These are phyloP conservation scores for Lissocephala sabroskyi DNA, from an alignment of 2,888 invertebrate genomes.

Conservation along the genomic window DNA sequence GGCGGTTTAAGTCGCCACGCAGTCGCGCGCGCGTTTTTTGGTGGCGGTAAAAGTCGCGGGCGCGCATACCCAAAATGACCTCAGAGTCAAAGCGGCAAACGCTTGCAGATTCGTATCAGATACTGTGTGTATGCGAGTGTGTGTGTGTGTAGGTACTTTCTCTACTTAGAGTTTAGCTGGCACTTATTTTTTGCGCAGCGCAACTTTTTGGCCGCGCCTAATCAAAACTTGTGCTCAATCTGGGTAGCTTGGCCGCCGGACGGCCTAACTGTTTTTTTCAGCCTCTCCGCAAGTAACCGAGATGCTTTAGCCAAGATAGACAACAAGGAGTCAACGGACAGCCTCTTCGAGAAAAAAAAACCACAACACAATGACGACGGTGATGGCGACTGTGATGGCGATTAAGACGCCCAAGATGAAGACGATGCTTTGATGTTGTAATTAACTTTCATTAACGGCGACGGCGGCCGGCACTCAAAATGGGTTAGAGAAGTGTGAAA, in stretches of 20 bases:
- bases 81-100: slow-evolving; percentile 38
- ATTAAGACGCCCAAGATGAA: slow-evolving; percentile 7
- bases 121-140: slow-evolving; percentile 55
- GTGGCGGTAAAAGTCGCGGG: slow-evolving; percentile 1
- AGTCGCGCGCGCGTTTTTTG: slow-evolving; percentile 15
- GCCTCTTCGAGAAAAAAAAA: not conserved
- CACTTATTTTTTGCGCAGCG: slow-evolving; percentile 26
- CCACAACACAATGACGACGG: not conserved
- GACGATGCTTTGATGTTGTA: slow-evolving; percentile 52
- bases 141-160: slow-evolving; percentile 43
- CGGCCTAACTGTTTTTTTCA: too few relatives aligned
- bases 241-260: slow-evolving; percentile 7
- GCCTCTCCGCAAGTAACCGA: slow-evolving; percentile 12
- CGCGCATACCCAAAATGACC: slow-evolving; percentile 14
- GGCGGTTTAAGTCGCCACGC: too few relatives aligned
- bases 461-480: slow-evolving; percentile 8
- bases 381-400: not conserved
- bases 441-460: slow-evolving; percentile 58
- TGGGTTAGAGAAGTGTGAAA: slow-evolving; percentile 2
- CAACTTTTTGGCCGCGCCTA: slow-evolving; percentile 47
- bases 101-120: slow-evolving; percentile 55
- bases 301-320: slow-evolving; percentile 25
- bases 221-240: slow-evolving; percentile 52
- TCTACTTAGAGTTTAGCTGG: slow-evolving; percentile 59
- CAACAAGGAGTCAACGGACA: slow-evolving; percentile 12